Conservation (phyloP, 2,888 invertebrate species). For the Physocephala rufipes region DNA sequence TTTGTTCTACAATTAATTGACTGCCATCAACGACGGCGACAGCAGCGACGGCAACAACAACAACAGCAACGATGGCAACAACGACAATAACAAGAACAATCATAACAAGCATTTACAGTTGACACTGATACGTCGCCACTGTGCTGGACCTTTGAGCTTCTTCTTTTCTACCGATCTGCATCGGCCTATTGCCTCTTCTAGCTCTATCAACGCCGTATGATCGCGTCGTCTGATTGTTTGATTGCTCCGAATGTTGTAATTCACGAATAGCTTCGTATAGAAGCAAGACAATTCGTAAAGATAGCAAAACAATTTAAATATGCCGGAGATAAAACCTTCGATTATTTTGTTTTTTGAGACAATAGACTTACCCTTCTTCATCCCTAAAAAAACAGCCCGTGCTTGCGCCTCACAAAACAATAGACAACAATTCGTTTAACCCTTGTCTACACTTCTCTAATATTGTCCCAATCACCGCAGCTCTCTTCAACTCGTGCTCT, state of each 20-base stretch:
- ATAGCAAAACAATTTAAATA: neutral
- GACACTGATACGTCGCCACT: slow-evolving; percentile 16
- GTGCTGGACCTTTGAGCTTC: slow-evolving; percentile 33
- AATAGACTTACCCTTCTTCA: too few relatives aligned
- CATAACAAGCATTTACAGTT: neutral
- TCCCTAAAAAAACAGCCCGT: neutral
- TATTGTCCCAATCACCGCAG: neutral
- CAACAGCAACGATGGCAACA: too few relatives aligned
- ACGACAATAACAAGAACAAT: too few relatives aligned
- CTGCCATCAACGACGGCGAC: too few relatives aligned
- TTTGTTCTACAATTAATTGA: neutral
- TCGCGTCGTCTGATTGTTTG: neutral
- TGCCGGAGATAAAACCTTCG: too few relatives aligned
- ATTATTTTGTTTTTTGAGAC: too few relatives aligned
- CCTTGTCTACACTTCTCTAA: neutral
- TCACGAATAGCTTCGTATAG: neutral
- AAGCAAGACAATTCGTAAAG: neutral
- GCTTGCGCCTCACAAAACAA: neutral
- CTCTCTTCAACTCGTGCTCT: neutral
- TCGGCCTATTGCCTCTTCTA: neutral
- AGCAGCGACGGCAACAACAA: too few relatives aligned
- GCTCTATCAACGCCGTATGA: neutral
- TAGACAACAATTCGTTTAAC: neutral
- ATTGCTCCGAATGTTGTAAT: neutral
- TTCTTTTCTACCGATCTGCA: slow-evolving; percentile 21